Evolutionary conservation across 2,888 invertebrate genomes (phyloP), one percentile per base, ranked within the genome.

Genomic region (Ceriagrion tenellum): DNA sequence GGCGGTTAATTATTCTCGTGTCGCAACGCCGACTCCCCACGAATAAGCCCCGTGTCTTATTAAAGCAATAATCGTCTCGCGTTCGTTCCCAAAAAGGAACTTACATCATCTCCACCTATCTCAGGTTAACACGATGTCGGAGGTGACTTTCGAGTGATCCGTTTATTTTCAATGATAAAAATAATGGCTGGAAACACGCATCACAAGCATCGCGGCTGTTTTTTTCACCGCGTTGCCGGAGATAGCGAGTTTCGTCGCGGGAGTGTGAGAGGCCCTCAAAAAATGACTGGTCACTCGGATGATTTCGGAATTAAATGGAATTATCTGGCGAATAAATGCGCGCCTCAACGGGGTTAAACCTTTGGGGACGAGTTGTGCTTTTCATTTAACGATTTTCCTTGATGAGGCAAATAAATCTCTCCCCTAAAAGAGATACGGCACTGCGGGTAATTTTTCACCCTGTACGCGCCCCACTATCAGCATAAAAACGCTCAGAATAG

Each of bases 341-440:
- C 81, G 30, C 30, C 13, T 35, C 0, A 81, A 69, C n/a, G 23
- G 69, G 26, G 81, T 81, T 30, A 35, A 59, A 16, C 35, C 81
- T 16, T 81, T 81, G 35, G 12, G 35, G 26, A 81, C 30, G 35
- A 81, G 35, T 35, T 81, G 30, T 13, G 35, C 13, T 81, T 81
- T 81, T 81, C 81, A 81, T 81, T 81, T 35, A 81, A 81, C 81
- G 81, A 81, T 81, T 81, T 74, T 81, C 35, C 81, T 35, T 81
- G 35, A 81, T 81, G 81, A 35, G 35, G 30, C 35, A 35, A 13
- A 81, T 81, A 35, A 30, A 81, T 81, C 81, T 81, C 81, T 35
- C 35, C 81, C 10, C 30, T 81, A 35, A 35, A 35, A 3, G 81
- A 81, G 81, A 81, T 35, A 81, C 81, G 35, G 81, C 81, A 81